phyloP scores from a whole-genome alignment of 2,888 invertebrate genomes.

The Campopleginae sp. region DNA sequence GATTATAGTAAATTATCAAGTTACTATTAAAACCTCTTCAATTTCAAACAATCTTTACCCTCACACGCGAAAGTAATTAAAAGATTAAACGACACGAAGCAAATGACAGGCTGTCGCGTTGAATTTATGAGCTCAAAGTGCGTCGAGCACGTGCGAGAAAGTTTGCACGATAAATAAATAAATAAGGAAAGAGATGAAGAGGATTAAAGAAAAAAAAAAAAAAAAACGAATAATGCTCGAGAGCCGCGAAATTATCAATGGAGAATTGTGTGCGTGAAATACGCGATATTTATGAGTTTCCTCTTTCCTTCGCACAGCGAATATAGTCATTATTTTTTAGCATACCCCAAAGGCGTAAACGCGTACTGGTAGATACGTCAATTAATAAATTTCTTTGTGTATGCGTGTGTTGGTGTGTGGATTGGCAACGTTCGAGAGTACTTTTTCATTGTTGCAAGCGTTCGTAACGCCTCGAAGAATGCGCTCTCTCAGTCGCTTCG shows the following conservation, averaged over 20 bases:
- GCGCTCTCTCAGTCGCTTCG: conserved; percentile 49
- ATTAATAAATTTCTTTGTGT: conserved; percentile 19
- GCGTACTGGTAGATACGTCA: conserved; percentile 21
- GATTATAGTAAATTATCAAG: conserved; percentile 24
- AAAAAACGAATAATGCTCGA: conserved; percentile 27
- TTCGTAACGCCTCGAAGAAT: conserved; percentile 62
- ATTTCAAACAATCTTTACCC: neutral
- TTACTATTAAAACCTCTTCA: neutral
- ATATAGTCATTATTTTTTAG: conserved; percentile 48
- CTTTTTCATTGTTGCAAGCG: conserved; percentile 59
- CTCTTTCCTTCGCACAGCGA: conserved; percentile 20
- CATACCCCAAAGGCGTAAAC: conserved; percentile 50
- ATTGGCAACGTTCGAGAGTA: conserved; percentile 44
- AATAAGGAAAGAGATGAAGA: conserved; percentile 2
- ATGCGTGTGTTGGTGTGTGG: conserved; percentile 22
- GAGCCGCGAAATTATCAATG: conserved; percentile 61
- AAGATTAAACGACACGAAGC: neutral
- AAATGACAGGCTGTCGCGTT: conserved; percentile 4
- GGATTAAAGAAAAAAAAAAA: conserved; percentile 31
- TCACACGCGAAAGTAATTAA: conserved; percentile 20
- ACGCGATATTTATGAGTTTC: conserved; percentile 42
- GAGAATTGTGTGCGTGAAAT: conserved; percentile 48
- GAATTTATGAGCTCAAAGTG: conserved; percentile 13
- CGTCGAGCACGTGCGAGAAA: conserved; percentile 41
- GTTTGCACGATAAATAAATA: conserved; percentile 25